Evolutionary conservation across 2,888 invertebrate genomes (phyloP).

Genomic region (Leucozona laternaria): DNA sequence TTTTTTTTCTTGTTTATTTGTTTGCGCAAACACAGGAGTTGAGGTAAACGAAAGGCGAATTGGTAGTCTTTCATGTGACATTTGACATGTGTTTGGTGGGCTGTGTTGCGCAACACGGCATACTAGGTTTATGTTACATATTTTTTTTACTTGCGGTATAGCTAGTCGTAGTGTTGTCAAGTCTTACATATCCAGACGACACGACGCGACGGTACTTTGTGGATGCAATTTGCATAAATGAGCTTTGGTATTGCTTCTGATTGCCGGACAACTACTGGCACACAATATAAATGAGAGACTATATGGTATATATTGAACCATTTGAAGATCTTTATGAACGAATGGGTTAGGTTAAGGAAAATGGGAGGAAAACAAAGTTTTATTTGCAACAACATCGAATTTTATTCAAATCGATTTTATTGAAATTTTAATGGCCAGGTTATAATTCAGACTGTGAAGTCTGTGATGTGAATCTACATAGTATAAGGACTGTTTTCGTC

Average conservation of each 20-base stretch:
- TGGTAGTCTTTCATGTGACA: conserved; percentile 69
- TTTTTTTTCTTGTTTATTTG: no score
- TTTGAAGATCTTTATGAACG: conserved; percentile 66
- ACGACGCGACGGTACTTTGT: conserved; percentile 44
- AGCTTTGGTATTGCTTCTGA: conserved; percentile 65
- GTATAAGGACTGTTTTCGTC: conserved; percentile 55
- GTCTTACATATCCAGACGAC: conserved; percentile 44
- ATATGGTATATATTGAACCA: conserved; percentile 22
- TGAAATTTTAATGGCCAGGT: conserved; percentile 63
- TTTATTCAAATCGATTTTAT: conserved; percentile 72
- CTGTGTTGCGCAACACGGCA: conserved; percentile 67
- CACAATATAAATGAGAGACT: not conserved
- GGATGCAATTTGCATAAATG: conserved; percentile 71
- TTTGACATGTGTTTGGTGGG: conserved; percentile 69
- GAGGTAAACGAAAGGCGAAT: conserved; percentile 26
- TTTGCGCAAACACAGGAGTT: conserved; percentile 4
- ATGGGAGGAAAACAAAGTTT: conserved; percentile 37
- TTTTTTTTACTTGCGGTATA: not conserved
- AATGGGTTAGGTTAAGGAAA: conserved; percentile 8
- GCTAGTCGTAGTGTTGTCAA: conserved; percentile 35
- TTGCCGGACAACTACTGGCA: conserved; percentile 54
- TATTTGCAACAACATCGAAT: conserved; percentile 64
- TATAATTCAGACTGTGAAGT: conserved; percentile 64
- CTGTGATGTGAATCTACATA: not conserved
- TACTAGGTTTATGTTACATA: conserved; percentile 62